Conservation (phyloP, 2,797 vertebrate genomes). For the Gallinago solitaria region DNA sequence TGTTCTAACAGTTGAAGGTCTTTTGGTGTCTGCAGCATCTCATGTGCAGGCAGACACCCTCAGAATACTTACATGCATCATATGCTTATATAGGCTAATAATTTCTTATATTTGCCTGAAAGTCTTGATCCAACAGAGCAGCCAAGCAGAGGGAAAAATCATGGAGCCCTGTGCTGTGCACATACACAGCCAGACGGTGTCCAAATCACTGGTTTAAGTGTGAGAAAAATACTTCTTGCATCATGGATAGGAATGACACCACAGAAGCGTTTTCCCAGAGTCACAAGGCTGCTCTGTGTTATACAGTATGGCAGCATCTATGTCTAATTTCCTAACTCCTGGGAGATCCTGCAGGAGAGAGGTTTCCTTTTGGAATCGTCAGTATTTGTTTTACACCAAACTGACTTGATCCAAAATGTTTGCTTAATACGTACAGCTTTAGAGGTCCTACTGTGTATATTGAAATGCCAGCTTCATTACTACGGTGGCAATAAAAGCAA, state of each 20-base stretch:
- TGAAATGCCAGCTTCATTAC: constrained; percentile 17
- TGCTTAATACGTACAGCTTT: constrained; percentile 42
- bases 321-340: background rate
- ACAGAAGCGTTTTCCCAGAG: background rate
- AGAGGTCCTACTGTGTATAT: constrained; percentile 16
- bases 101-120: background rate
- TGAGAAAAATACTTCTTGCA: background rate
- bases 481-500: constrained; percentile 23
- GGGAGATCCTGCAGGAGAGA: background rate
- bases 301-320: background rate
- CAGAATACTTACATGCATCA: background rate
- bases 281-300: background rate
- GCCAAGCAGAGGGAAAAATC: background rate
- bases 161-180: background rate
- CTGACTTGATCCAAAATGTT: constrained; percentile 47
- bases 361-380: constrained; percentile 25
- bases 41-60: background rate
- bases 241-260: background rate
- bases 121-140: background rate
- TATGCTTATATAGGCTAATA: background rate
- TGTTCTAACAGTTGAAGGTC: background rate
- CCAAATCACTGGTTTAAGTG: background rate
- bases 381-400: constrained; percentile 57
- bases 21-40: background rate
- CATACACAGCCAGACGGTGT: background rate